Evolutionary conservation across 2,797 vertebrate genomes (phyloP), one percentile per base, ranked within the genome.

Genomic region (Apogon talboti): DNA sequence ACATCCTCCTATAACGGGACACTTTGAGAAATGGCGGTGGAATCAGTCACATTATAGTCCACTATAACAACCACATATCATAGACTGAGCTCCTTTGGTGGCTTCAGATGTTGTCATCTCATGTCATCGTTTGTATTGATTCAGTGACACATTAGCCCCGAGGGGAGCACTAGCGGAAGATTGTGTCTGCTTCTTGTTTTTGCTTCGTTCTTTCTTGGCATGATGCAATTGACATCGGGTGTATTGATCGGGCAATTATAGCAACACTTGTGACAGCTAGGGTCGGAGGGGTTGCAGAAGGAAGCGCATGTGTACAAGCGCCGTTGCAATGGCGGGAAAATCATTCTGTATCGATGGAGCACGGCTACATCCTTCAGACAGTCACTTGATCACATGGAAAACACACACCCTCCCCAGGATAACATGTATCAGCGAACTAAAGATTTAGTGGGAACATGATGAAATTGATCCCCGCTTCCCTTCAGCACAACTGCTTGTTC

Each of bases 241-340:
- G 74, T 85, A 92, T 92, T 76, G 87, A 93, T 90, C 73, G 71
- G 78, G 66, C 81, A 91, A 91, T 92, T 92, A 90, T 78, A 81
- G 82, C 79, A 77, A 73, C 55, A 62, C 84, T 78, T 59, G 74
- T 88, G 78, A 88, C 79, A 81, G 87, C 78, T 69, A 6, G 43
- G 83, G 82, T 85, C 74, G 74, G 69, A 68, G 66, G 60, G 64
- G 43, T 53, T 62, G 33, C 42, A 61, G 70, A 8, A 41, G 55
- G 67, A 70, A 54, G 56, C 74, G 46, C 51, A 18, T 61, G 65
- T 76, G 73, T 82, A 69, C 65, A 55, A 73, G 63, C 46, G 51
- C 71, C 67, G 74, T 59, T 76, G 33, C 19, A 61, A 49, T 40
- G 13, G 52, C n/a, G 11, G 61, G 45, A 66, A 89, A 87, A 84